Evolutionary conservation across 2,888 invertebrate genomes (phyloP), one percentile per base, ranked within the genome.

Genomic region (Lacanobia oleracea): DNA sequence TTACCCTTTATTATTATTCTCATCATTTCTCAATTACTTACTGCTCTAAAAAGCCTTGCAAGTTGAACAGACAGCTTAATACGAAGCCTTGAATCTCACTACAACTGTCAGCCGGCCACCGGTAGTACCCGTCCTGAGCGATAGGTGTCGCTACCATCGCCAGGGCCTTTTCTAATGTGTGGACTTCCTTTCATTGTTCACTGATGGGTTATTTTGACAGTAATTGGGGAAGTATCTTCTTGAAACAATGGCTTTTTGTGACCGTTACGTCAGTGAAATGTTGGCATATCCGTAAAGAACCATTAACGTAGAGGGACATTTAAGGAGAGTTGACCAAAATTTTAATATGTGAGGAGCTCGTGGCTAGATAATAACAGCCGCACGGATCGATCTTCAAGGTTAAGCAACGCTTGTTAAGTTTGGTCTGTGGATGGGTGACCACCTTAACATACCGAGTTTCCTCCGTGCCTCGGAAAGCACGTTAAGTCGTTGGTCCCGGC

Each of bases 171-270:
- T 63, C 68, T 72, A 67, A 81, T 21, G 33, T 33, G 14, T n/a
- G 12, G 3, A 45, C 62, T 79, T 82, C 80, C 80, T 82, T 18
- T 21, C 74, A 74, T 80, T 80, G 80, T 80, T 64, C n/a, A 12
- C 40, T 23, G 16, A 27, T 48, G 40, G 61, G 57, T 57, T 70
- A 75, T 61, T 69, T 69, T 61, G 63, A 67, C 56, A 53, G 40
- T 72, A 69, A 80, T 82, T 57, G 51, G 60, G 79, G n/a, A 69
- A 61, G 60, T 64, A 10, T 62, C 33, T 54, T 2, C 10, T 67
- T 33, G 2, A 51, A 74, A 76, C 80, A 80, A 76, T 79, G 18
- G 65, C 1, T 23, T 68, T 57, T 50, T 18, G n/a, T 67, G 50
- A 75, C 33, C 1, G 5, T 72, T 48, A 21, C 14, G 5, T n/a